A percentile compares a stretch with the other conserved stretches of the same genome.
phyloP scores from a whole-genome alignment of 2,888 invertebrate species.

The Periphyllus acericola region DNA sequence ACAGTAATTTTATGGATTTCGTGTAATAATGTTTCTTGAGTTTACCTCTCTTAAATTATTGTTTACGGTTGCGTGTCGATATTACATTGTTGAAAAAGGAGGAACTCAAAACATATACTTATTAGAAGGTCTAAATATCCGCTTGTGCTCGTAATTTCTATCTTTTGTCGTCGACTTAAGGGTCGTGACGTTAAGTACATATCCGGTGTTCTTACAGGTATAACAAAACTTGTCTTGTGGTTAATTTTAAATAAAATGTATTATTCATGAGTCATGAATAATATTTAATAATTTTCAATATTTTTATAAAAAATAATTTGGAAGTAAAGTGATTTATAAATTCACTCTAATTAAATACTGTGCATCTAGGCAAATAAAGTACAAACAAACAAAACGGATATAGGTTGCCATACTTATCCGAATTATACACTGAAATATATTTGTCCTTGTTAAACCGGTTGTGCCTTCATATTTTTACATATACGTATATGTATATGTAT shows the following conservation, averaged over 20 bases:
- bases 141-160: constrained; percentile 3
- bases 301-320: background rate
- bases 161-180: constrained; percentile 10
- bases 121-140: constrained; percentile 1
- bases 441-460: constrained; percentile 40
- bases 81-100: constrained; percentile 4
- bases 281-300: background rate
- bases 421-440: background rate
- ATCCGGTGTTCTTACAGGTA: background rate
- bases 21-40: background rate
- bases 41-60: constrained; percentile 38
- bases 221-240: background rate
- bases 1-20: background rate
- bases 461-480: background rate
- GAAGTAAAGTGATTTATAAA: background rate
- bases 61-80: constrained; percentile 20
- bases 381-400: background rate
- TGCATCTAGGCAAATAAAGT: background rate
- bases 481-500: background rate
- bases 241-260: background rate
- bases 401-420: constrained; percentile 3
- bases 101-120: background rate
- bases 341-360: constrained; percentile 8
- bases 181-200: constrained; percentile 2
- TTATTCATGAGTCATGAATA: background rate